These are phyloP conservation scores for Menura novaehollandiae DNA, from an alignment of 2,113 vertebrate genomes.

Conservation along the genomic window DNA sequence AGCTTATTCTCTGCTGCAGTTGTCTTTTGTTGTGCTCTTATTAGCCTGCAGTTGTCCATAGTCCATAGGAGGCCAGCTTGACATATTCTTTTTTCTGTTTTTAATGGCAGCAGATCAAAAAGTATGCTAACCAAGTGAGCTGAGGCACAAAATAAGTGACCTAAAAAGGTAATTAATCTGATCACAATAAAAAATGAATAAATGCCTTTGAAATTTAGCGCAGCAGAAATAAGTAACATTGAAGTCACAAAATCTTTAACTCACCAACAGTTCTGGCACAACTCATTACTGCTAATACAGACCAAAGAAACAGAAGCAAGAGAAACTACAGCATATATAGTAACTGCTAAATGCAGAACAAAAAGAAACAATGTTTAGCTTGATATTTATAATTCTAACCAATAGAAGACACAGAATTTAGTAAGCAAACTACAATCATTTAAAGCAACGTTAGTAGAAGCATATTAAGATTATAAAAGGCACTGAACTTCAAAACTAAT, in stretches of 20 bases:
- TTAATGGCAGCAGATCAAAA: neutral
- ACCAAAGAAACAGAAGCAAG: neutral
- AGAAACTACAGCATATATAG: neutral
- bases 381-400: neutral
- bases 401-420: neutral
- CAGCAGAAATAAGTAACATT: neutral
- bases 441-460: neutral
- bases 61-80: neutral
- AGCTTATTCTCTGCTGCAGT: neutral
- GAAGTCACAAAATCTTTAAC: neutral
- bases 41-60: neutral
- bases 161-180: slow-evolving; percentile 5
- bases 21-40: neutral
- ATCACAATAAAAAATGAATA: neutral
- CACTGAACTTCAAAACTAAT: neutral
- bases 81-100: neutral
- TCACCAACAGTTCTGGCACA: neutral
- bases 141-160: neutral
- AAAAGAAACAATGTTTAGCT: neutral
- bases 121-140: neutral
- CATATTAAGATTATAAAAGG: neutral
- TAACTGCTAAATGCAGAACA: neutral
- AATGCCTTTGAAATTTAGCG: neutral
- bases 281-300: neutral
- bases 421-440: neutral